Base-by-base conservation (phyloP, 2,797 vertebrate species). In the Etheostoma nigrum region DNA sequence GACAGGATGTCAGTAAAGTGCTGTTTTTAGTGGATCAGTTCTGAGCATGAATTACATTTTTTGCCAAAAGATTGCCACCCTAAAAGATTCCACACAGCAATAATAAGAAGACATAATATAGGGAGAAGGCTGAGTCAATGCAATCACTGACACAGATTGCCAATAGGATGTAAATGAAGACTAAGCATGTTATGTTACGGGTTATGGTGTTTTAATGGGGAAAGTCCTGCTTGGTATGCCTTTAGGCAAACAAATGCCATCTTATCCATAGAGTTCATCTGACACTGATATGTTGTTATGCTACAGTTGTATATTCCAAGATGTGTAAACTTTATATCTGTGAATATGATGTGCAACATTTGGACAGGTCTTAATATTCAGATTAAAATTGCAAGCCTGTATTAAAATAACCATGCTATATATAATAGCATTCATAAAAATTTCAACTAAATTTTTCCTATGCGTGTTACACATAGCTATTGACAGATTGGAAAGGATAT, bases 401-500 rank as follows among this genome's bases (percentile, higher is more conserved):
- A 44, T 14, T 5, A 44, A 44, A 5, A n/a, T 23, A 25, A 53
- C 7, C 4, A n/a, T 57, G 51, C 2, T 25, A 36, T 27, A 53
- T 36, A 33, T 30, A 13, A 60, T 48, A 54, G 27, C 0, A 58
- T 40, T 59, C 3, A 51, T 7, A 36, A 9, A 36, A 9, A 36
- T 36, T 36, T 4, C 11, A 42, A 42, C 1, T 13, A 1, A 8
- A n/a, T 6, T 40, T 65, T 47, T 51, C 3, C 16, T 14, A 27
- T 63, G 21, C 8, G 52, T 25, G 23, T 57, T 70, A 18, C 15
- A 33, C 19, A 69, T n/a, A 52, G 18, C 15, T 59, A 21, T 6
- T 73, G 19, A 49, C 19, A 57, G 6, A 53, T 36, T 68, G 2
- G 4, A 61, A 75, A 63, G 12, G 45, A 57, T 60, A 58, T 40